Evolutionary conservation across 2,113 vertebrate species (phyloP), one percentile per base, ranked within the genome.

Genomic region (Caranx ignobilis): DNA sequence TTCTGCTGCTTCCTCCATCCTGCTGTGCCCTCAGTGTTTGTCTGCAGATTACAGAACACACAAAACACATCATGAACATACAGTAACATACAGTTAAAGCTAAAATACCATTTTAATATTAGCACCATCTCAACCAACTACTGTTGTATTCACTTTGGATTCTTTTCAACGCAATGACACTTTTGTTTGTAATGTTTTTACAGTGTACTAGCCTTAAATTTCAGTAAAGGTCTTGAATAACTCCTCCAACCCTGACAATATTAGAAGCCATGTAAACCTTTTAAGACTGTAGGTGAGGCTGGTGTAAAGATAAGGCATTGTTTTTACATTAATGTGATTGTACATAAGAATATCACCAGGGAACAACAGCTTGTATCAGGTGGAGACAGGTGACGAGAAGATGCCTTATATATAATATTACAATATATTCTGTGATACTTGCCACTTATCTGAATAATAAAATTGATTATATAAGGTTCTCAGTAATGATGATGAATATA

Each of bases 1-100:
- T 4, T 82, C 85, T 10, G 41, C 6, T 32, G 82, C 35, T 10
- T 88, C 77, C 4, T 83, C 89, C 92, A 94, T 95, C 56, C 6
- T 35, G 2, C 21, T 45, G 54, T 87, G 0, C 35, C 19, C 16
- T 47, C 16, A 15, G 7, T 1, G 57, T 54, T 26, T 26, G 48
- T 73, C 56, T 59, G 34, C 9, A 1, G 34, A 48, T 48, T 18
- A 48, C 16, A 7, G 16, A 6, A 48, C 47, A 16, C 4, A 45
- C 13, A 50, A 50, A 50, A 50, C 2, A 45, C 3, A 50, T 18
- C 5, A 48, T 48, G 16, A 48, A 48, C 19, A 50, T 50, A 9
- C 48, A n/a, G 19, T 19, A 19, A 50, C 18, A 50, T n/a, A 1
- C 6, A 19, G 7, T n/a, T n/a, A n/a, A 50, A 19, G 19, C 19